Evolutionary conservation across 2,797 vertebrate species (phyloP), one percentile per base, ranked within the genome.

Genomic region (Protonibea diacanthus): DNA sequence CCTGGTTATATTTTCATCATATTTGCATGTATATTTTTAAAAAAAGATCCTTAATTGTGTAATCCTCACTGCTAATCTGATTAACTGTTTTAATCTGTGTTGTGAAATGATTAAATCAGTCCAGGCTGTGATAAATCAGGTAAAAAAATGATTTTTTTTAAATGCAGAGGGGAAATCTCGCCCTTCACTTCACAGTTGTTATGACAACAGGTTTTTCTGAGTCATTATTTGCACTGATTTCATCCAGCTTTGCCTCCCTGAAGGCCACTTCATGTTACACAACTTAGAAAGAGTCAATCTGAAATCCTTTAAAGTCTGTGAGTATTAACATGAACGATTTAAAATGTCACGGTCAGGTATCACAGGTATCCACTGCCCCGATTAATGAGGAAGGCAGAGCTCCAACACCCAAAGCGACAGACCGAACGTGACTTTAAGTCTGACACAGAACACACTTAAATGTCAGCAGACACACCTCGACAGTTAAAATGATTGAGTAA

Each of bases 121-220:
- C 9, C 27, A 76, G 21, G 20, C 15, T 74, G 27, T 51, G 40
- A 47, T 44, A 21, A 55, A 56, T 53, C 25, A 23, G 27, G 5
- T 23, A 59, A 2, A 69, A 33, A 62, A 48, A 1, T 11, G 14
- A 44, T 20, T 12, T 40, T 71, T 20, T 55, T 18, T 11, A n/a
- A 66, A 66, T 13, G 14, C 17, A n/a, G 7, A 29, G 21, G 3
- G 53, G 40, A 73, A 80, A 61, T 51, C 4, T 51, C 51, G 2
- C 48, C 62, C 72, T 83, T 42, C 52, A 51, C 63, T 71, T 66
- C 76, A 17, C 78, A 65, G 92, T 93, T 90, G 90, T 91, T 87
- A 91, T 91, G 92, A 91, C 90, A 92, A 92, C 86, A 85, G 86
- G 51, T 78, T 70, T 80, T 80, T 69, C 80, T 80, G 62, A 87